These are phyloP conservation scores for Oreochromis grahami DNA, from an alignment of 2,797 vertebrate species.

Conservation along the genomic window DNA sequence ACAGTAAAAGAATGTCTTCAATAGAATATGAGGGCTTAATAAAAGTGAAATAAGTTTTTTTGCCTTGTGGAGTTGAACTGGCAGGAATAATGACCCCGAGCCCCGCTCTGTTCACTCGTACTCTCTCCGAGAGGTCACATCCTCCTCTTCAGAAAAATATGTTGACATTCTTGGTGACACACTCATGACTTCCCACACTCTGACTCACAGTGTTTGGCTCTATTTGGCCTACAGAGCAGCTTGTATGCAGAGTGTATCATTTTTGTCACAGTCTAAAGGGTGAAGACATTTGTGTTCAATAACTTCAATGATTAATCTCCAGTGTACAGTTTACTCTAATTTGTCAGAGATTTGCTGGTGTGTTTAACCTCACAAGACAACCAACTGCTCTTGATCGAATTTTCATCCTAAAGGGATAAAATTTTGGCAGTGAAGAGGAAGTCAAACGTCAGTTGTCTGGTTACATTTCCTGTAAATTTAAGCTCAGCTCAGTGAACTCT, in stretches of 20 bases:
- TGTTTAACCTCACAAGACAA: background rate
- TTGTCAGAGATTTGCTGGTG: background rate
- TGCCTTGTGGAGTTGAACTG: background rate
- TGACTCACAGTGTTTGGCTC: constrained; percentile 44
- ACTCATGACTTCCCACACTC: constrained; percentile 61
- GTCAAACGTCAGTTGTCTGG: background rate
- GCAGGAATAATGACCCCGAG: background rate
- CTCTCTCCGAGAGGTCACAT: constrained; percentile 6
- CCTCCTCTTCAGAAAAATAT: constrained; percentile 63
- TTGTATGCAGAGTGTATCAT: background rate
- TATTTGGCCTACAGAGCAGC: constrained; percentile 27
- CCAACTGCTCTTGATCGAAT: background rate
- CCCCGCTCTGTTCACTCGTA: constrained; percentile 1
- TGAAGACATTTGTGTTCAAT: background rate
- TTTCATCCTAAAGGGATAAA: background rate
- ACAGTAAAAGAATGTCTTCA: background rate
- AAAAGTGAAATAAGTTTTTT: background rate
- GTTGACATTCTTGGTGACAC: constrained; percentile 63
- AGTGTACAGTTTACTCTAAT: background rate
- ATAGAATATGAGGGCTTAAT: background rate
- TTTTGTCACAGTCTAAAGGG: background rate
- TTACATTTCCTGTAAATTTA: background rate
- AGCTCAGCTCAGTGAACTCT: background rate
- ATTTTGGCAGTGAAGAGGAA: background rate
- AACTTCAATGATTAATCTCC: background rate